These are phyloP conservation scores for Cryptocephalus primarius DNA, from an alignment of 2,888 invertebrate species.

Conservation along the genomic window DNA sequence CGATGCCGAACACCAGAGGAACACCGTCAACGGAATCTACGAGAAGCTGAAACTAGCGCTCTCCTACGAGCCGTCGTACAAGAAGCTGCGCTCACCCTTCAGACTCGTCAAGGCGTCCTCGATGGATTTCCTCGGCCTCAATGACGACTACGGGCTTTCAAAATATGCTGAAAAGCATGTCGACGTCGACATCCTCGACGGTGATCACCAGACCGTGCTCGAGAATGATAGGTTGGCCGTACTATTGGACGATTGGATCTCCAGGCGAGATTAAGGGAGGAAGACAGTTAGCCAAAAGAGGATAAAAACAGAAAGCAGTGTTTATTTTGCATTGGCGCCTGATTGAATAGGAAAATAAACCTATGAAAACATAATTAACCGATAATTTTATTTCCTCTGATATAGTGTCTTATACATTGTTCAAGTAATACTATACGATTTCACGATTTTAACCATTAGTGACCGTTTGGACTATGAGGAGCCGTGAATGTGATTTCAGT, in stretches of 20 bases:
- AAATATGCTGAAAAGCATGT: conserved; percentile 46
- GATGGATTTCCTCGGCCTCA: conserved; percentile 15
- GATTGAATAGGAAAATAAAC: too few species aligned
- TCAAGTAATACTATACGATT: too few species aligned
- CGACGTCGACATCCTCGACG: conserved; percentile 53
- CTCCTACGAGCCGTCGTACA: conserved; percentile 14
- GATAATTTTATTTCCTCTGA: too few species aligned
- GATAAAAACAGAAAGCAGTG: too few species aligned
- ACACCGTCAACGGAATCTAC: conserved; percentile 12
- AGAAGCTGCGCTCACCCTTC: conserved; percentile 17
- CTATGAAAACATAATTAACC: too few species aligned
- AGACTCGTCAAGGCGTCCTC: conserved; percentile 16
- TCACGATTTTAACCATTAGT: too few species aligned
- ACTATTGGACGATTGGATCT: conserved; percentile 41
- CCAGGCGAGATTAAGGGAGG: too few species aligned
- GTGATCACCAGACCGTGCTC: conserved; percentile 60
- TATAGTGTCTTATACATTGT: too few species aligned
- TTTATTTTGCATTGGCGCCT: too few species aligned
- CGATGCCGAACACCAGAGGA: background rate
- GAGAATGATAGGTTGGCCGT: conserved; percentile 52
- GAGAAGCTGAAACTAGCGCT: conserved; percentile 13
- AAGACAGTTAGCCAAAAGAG: too few species aligned
- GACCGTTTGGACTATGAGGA: too few species aligned
- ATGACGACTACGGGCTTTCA: conserved; percentile 56
- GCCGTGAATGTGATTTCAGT: too few species aligned